Percentiles rank a stretch among this genome's conserved stretches.
Evolutionary conservation across 2,888 invertebrate species (phyloP).

Genomic region (Hypolimnas misippus): DNA sequence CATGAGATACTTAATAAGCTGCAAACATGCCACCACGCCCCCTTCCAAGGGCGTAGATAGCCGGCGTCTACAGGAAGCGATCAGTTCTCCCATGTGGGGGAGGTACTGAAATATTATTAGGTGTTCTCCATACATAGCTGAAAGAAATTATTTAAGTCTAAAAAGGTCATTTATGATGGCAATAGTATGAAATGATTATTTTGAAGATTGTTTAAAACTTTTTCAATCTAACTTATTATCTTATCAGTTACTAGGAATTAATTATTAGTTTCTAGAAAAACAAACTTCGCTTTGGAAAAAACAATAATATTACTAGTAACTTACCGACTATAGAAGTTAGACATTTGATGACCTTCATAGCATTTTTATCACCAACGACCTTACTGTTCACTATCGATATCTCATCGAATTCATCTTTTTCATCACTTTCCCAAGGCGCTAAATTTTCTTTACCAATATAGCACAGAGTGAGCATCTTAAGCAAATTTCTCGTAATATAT

Average conservation of each 20-base stretch:
- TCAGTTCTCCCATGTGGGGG: slow-evolving; percentile 94
- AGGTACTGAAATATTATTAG: slow-evolving; percentile 94
- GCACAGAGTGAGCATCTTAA: slow-evolving; percentile 97
- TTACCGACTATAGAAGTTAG: slow-evolving; percentile 93
- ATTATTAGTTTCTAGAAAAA: no score
- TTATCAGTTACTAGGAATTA: no score
- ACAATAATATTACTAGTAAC: no score
- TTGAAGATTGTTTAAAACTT: no score
- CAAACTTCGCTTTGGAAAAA: no score
- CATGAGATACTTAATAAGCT: slow-evolving; percentile 90
- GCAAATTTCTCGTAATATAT: slow-evolving; percentile 94
- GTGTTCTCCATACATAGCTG: slow-evolving; percentile 94
- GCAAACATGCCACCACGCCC: slow-evolving; percentile 92
- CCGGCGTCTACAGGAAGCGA: slow-evolving; percentile 91
- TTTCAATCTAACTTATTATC: no score
- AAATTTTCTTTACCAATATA: slow-evolving; percentile 94
- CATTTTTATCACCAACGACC: slow-evolving; percentile 91
- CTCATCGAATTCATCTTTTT: slow-evolving; percentile 80
- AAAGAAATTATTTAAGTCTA: slow-evolving; percentile 46
- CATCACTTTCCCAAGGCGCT: slow-evolving; percentile 72
- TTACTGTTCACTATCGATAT: slow-evolving; percentile 86
- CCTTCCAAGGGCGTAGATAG: slow-evolving; percentile 94
- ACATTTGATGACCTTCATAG: slow-evolving; percentile 94
- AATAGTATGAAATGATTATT: no score
- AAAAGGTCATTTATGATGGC: no score